Evolutionary conservation across 2,797 vertebrate species (phyloP).

Genomic region (Cryptoprocta ferox): DNA sequence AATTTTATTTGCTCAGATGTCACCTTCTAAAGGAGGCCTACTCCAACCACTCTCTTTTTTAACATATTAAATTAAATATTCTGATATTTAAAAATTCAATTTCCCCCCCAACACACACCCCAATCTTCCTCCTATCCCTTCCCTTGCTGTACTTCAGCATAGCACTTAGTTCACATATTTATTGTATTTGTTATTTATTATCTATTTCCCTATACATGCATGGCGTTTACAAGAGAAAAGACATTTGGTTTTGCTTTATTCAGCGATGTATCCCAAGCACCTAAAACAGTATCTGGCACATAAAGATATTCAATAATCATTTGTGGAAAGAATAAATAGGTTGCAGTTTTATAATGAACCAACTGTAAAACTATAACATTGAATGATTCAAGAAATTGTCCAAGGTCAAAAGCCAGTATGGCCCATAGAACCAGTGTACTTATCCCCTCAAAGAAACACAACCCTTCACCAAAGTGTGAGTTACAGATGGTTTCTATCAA

Average conservation of each 20-base stretch:
- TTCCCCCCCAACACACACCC: background rate
- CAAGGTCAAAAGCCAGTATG: background rate
- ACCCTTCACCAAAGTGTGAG: background rate
- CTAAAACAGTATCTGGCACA: background rate
- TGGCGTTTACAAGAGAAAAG: background rate
- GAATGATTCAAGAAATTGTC: background rate
- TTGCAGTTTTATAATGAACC: background rate
- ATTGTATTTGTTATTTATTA: background rate
- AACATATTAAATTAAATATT: background rate
- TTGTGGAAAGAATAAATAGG: background rate
- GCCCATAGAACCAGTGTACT: background rate
- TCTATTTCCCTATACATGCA: background rate
- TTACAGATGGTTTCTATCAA: constrained; percentile 6
- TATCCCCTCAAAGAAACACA: background rate
- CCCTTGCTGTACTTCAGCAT: background rate
- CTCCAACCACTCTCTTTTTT: background rate
- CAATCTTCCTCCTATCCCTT: background rate
- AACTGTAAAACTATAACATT: background rate
- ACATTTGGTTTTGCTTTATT: background rate
- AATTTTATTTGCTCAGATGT: background rate
- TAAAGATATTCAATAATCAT: background rate
- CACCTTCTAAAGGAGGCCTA: background rate
- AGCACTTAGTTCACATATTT: background rate
- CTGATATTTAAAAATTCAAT: background rate
- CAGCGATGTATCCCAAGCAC: background rate